A percentile compares a stretch with the other conserved stretches of the same genome.
Evolutionary conservation across 2,888 invertebrate genomes (phyloP).

Genomic region (Drosophila cracens): DNA sequence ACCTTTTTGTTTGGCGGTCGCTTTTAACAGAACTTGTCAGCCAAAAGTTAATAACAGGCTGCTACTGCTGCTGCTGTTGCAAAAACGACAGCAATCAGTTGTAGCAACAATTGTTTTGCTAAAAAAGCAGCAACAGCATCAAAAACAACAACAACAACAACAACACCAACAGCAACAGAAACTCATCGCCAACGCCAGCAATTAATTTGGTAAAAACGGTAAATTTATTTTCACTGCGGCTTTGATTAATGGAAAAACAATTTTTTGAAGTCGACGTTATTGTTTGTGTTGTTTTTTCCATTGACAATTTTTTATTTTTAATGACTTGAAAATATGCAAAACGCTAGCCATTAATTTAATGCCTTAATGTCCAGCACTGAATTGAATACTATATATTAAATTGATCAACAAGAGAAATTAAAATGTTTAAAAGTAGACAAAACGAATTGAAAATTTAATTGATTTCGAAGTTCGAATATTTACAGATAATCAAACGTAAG

Average conservation of each 20-base stretch:
- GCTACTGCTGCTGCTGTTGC: constrained; percentile 35
- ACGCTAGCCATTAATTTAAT: constrained; percentile 68
- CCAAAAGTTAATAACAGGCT: constrained; percentile 67
- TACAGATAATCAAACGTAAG: not conserved
- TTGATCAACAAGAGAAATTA: constrained; percentile 33
- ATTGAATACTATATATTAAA: constrained; percentile 25
- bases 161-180: constrained; percentile 34
- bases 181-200: constrained; percentile 39
- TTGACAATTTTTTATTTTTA: constrained; percentile 51
- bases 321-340: constrained; percentile 65
- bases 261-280: constrained; percentile 33
- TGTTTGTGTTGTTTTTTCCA: constrained; percentile 22
- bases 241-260: constrained; percentile 76
- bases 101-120: constrained; percentile 67
- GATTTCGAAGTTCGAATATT: constrained; percentile 10
- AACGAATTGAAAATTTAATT: constrained; percentile 17
- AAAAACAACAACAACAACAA: constrained; percentile 39
- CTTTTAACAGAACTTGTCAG: constrained; percentile 59
- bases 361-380: constrained; percentile 38
- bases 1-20: constrained; percentile 29
- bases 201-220: constrained; percentile 58
- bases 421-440: constrained; percentile 37
- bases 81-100: constrained; percentile 63
- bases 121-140: constrained; percentile 36
- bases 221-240: constrained; percentile 63